These are phyloP conservation scores for Mythimna pallens DNA, from an alignment of 2,888 invertebrate genomes.

Conservation along the genomic window DNA sequence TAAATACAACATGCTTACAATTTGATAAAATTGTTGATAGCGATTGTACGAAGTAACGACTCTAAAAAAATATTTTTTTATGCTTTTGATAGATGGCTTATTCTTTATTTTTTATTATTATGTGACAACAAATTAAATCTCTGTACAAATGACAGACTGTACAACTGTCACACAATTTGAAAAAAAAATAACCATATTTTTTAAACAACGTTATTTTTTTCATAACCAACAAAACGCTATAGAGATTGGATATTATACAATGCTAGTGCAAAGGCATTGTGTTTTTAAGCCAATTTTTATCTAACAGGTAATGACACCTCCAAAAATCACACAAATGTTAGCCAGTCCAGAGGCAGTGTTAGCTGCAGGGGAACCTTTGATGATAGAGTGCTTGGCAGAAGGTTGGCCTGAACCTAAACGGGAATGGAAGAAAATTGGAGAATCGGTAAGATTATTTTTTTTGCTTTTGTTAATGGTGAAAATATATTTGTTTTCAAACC, in stretches of 20 bases:
- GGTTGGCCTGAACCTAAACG: constrained; percentile 79
- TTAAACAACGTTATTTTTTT: too few relatives aligned
- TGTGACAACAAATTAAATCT: not conserved
- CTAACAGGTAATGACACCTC: constrained; percentile 76
- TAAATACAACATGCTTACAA: constrained; percentile 10
- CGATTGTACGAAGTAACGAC: not conserved
- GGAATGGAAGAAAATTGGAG: constrained; percentile 75
- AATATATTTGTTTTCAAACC: too few relatives aligned
- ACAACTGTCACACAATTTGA: too few relatives aligned
- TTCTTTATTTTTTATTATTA: not conserved
- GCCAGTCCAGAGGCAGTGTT: constrained; percentile 72
- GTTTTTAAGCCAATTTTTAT: not conserved
- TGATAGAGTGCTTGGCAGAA: constrained; percentile 78
- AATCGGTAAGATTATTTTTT: constrained; percentile 62
- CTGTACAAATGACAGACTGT: too few relatives aligned
- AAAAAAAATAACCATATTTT: too few relatives aligned
- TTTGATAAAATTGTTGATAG: not conserved
- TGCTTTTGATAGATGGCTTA: not conserved
- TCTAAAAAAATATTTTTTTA: not conserved
- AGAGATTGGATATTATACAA: not conserved
- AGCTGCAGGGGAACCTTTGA: constrained; percentile 69
- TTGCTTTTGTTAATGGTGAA: not conserved
- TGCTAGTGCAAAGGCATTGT: too few relatives aligned
- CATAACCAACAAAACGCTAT: not conserved
- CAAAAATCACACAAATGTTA: constrained; percentile 72